Evolutionary conservation across 2,888 invertebrate species (phyloP), one percentile per base, ranked within the genome.

Genomic region (Acanthosepion lycidas): DNA sequence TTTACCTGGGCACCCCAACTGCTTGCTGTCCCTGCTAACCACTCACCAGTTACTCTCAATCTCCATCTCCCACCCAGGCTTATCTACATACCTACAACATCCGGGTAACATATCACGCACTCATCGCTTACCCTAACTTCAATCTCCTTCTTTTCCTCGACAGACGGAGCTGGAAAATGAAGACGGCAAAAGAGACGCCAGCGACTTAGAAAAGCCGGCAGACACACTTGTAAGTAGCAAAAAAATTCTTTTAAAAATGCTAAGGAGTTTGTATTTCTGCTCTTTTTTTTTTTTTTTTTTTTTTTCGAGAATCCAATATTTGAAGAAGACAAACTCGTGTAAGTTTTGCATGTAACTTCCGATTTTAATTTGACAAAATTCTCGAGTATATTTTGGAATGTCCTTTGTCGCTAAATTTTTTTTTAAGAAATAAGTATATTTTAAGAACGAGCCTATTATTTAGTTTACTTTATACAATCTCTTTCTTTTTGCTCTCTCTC

Each of bases 1-100:
- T 33, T 33, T 33, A 33, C 33, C n/a, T n/a, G 78, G 78, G 78
- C n/a, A n/a, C n/a, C n/a, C 78, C 78, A n/a, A n/a, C 78, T 78
- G n/a, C n/a, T n/a, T n/a, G n/a, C n/a, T 78, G 78, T 78, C 78
- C n/a, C 78, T 78, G 78, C 78, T 78, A 78, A 78, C 78, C 78
- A 78, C 78, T 78, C 78, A 78, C n/a, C 78, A 78, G 15, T 78
- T 78, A n/a, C 78, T n/a, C n/a, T n/a, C 28, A 78, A 18, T 9
- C 28, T n/a, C 78, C 78, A n/a, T n/a, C 78, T 18, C 28, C n/a
- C 28, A 28, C 8, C 8, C n/a, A 28, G 23, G 23, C 6, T 8
- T n/a, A 78, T 78, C 78, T 78, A 78, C 78, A n/a, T 78, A 78
- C 78, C 78, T n/a, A 12, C 12, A 78, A 15, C 78, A 78, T 78